Base-by-base conservation (phyloP, 2,888 invertebrate species). In the Onchidella celtica region DNA sequence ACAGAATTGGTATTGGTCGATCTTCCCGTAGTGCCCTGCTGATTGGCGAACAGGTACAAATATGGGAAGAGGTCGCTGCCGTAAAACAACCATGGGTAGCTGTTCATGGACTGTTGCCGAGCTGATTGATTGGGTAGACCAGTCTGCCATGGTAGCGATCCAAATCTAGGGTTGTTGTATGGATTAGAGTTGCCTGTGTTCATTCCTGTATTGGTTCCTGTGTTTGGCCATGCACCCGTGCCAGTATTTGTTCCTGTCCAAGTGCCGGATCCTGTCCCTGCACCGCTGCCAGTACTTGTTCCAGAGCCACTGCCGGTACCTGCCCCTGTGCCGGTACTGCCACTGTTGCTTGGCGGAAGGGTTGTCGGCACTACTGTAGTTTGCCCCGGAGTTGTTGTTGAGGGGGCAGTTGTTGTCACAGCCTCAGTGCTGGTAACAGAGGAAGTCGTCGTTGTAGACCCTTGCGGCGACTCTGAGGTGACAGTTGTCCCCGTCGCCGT, bases 41-140 rank as follows among this genome's bases (percentile, higher is more conserved):
- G 61, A 32, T 69, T 34, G 34, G 69, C n/a, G 9, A 72, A 29
- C 29, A 55, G 9, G 29, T 72, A 72, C 9, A 72, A 3, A 17
- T n/a, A 55, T 9, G 72, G 72, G 55, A 72, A 72, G 55, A 27
- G 11, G 47, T 72, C 72, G 24, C 57, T 47, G 36, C 72, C 72
- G 59, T 59, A 59, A n/a, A 74, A 59, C 21, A 74, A 34, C 74
- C 74, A 74, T 21, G 74, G 74, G 36, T 32, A 36, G 21, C 29
- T 4, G n/a, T 57, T 59, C 55, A 14, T 11, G 11, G 55, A 21
- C n/a, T n/a, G n/a, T 14, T 40, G 69, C 40, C 40, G 38, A 6
- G 69, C 9, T n/a, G 21, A n/a, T 3, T 3, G 40, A 4, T 3
- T 9, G 3, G 69, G 69, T 6, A 40, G 14, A n/a, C n/a, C n/a